A percentile compares a stretch with the other conserved stretches of the same genome.
phyloP scores from a whole-genome alignment of 2,113 vertebrate genomes.

The Axis porcinus region DNA sequence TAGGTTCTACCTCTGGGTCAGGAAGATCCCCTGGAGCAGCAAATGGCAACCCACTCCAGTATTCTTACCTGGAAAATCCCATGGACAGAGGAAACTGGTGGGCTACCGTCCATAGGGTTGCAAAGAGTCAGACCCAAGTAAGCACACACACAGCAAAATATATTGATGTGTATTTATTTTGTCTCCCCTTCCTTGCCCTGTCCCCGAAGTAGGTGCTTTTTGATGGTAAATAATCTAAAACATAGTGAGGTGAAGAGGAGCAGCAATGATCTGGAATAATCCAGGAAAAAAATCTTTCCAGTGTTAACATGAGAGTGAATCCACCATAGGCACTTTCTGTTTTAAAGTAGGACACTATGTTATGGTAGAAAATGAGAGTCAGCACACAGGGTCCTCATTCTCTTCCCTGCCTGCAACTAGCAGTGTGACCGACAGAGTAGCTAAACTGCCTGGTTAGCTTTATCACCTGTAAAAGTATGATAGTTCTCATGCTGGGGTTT shows the following conservation, averaged over 20 bases:
- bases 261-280: background rate
- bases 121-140: background rate
- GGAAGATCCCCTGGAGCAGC: background rate
- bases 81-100: background rate
- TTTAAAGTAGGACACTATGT: background rate
- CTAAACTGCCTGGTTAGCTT: background rate
- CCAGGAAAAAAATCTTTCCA: background rate
- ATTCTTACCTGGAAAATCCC: background rate
- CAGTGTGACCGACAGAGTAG: background rate
- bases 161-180: background rate
- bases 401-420: background rate
- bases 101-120: background rate
- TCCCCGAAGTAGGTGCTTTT: background rate
- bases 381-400: background rate
- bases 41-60: background rate
- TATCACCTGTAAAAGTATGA: background rate
- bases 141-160: background rate
- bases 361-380: background rate
- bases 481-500: background rate
- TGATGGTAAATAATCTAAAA: background rate
- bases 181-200: background rate
- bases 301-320: background rate
- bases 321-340: background rate
- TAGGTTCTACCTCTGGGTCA: background rate
- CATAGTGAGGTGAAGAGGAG: background rate